These are phyloP conservation scores for Cherax destructor DNA, from an alignment of 1,140 invertebrate species.

Conservation along the genomic window DNA sequence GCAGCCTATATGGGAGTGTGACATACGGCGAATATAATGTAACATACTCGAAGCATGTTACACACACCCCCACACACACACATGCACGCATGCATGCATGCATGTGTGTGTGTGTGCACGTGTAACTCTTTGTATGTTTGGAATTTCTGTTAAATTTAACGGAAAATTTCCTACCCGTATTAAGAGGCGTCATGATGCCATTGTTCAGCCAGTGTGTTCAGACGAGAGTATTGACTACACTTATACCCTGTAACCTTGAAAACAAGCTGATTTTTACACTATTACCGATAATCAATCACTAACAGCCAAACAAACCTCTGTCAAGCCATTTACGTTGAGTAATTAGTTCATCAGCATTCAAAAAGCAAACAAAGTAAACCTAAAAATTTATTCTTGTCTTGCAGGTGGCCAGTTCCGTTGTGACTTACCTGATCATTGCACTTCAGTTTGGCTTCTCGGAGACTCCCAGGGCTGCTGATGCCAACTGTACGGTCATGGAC, in stretches of 20 bases:
- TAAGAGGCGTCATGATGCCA: too few relatives aligned
- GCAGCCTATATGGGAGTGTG: too few relatives aligned
- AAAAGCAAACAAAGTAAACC: background rate
- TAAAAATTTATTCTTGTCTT: background rate
- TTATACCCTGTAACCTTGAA: background rate
- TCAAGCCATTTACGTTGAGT: background rate
- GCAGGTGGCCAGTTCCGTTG: conserved; percentile 51
- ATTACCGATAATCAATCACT: background rate
- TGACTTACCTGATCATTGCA: conserved; percentile 46
- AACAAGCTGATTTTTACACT: background rate
- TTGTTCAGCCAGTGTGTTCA: too few relatives aligned
- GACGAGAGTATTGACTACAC: too few relatives aligned
- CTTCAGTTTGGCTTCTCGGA: conserved; percentile 44
- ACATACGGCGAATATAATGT: too few relatives aligned
- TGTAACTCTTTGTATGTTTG: too few relatives aligned
- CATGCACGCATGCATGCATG: too few relatives aligned
- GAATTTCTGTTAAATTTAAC: too few relatives aligned
- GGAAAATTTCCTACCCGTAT: too few relatives aligned
- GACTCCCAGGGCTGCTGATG: background rate
- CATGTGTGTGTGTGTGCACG: too few relatives aligned
- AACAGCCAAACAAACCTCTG: background rate
- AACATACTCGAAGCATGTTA: too few relatives aligned
- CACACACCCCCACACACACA: too few relatives aligned
- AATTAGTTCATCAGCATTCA: background rate
- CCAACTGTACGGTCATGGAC: background rate